Evolutionary conservation across 2,888 invertebrate genomes (phyloP), one percentile per base, ranked within the genome.

Genomic region (Arenicola marina): DNA sequence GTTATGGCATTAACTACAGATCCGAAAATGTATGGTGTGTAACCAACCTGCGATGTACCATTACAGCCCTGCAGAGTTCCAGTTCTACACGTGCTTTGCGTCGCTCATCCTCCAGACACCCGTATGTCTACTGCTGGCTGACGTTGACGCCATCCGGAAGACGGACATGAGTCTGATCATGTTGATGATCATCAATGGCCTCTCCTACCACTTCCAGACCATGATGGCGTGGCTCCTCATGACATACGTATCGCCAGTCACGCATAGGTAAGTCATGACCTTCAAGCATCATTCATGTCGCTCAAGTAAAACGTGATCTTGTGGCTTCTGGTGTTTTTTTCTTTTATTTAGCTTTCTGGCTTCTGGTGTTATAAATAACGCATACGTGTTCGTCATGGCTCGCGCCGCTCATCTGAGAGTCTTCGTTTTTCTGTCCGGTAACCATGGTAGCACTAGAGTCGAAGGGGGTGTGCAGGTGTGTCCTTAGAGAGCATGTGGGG

Each of bases 201-300:
- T 90, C 33, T 90, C 90, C 82, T 91, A 91, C 82, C 91, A 91
- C 82, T 89, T 89, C 78, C 91, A 91, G 87, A 90, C 90, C 79
- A 90, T 91, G 75, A 89, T 90, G 48, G 91, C 91, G 4, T 91
- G 91, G 80, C 90, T 90, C 65, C 86, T 91, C 66, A 90, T 91
- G 89, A 89, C 89, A 77, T 90, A 90, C 76, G 90, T 91, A 77
- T 90, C 89, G 80, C 91, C 91, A 29, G 90, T 91, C 21, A 91
- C 91, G 32, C 90, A 91, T 78, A 72, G 72, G 72, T 72, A 28
- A 15, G 62, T 59, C 29, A 7, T 33, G 7, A 53, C 29, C 7
- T 15, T 4, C 11, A 18, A 7, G 7, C 48, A 48, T 48, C 48
- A 48, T 18, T 7, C 48, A 48, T n/a, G n/a, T n/a, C n/a, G n/a